phyloP scores from a whole-genome alignment of 2,113 vertebrate genomes.

The Acanthochromis polyacanthus region DNA sequence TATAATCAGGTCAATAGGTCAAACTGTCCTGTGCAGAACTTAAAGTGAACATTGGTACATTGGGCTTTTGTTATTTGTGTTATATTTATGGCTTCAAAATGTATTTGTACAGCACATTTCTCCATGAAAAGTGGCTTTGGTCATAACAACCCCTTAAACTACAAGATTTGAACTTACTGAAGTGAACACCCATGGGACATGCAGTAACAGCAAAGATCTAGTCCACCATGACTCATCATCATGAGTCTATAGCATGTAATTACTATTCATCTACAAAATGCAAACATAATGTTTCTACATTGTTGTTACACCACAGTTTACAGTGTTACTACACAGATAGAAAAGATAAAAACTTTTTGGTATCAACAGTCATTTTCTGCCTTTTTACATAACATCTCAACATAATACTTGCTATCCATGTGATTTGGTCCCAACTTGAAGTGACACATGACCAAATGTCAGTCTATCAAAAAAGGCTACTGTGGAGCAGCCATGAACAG shows the following conservation, averaged over 20 bases:
- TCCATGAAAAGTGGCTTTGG: constrained; percentile 3
- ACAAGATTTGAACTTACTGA: background rate
- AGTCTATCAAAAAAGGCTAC: constrained; percentile 40
- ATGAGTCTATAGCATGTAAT: constrained; percentile 24
- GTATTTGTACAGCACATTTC: background rate
- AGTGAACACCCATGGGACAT: background rate
- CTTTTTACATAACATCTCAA: constrained; percentile 18
- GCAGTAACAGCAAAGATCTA: constrained; percentile 50
- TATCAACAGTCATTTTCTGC: constrained; percentile 57
- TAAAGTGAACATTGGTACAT: constrained; percentile 10
- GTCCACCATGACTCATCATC: constrained; percentile 34
- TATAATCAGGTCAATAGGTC: constrained; percentile 16
- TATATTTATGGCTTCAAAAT: constrained; percentile 2
- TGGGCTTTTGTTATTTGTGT: background rate
- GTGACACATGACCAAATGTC: constrained; percentile 3
- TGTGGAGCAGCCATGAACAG: constrained; percentile 19
- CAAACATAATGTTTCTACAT: constrained; percentile 59
- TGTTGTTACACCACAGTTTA: constrained; percentile 69
- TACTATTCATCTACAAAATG: constrained; percentile 45
- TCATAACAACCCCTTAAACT: constrained; percentile 3
- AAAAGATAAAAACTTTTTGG: constrained; percentile 64
- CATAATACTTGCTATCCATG: constrained; percentile 24
- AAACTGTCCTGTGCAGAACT: constrained; percentile 14
- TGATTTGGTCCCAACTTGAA: constrained; percentile 8
- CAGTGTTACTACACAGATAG: constrained; percentile 81